A percentile compares a stretch with the other conserved stretches of the same genome.
Conservation (phyloP, 2,888 invertebrate genomes). For the Ischnura elegans region DNA sequence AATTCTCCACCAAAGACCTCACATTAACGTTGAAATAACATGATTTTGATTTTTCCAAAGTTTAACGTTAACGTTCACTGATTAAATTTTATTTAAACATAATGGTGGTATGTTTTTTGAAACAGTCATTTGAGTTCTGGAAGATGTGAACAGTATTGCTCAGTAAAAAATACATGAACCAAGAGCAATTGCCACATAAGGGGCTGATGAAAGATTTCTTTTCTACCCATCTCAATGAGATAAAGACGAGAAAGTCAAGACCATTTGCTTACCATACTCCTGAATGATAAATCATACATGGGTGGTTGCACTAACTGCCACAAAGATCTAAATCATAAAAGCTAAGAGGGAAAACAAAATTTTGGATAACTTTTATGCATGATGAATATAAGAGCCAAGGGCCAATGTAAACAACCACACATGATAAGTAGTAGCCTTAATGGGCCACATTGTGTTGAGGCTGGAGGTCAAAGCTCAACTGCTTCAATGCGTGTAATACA, state of each 20-base stretch:
- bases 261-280: background rate
- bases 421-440: conserved; percentile 7
- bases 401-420: background rate
- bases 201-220: background rate
- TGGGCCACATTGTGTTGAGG: background rate
- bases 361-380: background rate
- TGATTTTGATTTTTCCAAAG: background rate
- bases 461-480: background rate
- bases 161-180: background rate
- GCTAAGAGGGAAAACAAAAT: background rate
- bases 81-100: too few species aligned
- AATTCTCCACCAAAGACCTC: background rate
- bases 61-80: too few species aligned
- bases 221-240: background rate
- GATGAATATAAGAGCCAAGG: background rate
- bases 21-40: background rate
- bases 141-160: background rate
- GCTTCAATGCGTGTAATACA: background rate
- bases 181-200: background rate
- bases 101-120: background rate
- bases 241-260: background rate
- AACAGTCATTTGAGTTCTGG: background rate
- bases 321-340: background rate
- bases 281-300: background rate
- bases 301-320: background rate